Evolutionary conservation across 2,113 vertebrate species (phyloP), one percentile per base, ranked within the genome.

Genomic region (Abramis brama): DNA sequence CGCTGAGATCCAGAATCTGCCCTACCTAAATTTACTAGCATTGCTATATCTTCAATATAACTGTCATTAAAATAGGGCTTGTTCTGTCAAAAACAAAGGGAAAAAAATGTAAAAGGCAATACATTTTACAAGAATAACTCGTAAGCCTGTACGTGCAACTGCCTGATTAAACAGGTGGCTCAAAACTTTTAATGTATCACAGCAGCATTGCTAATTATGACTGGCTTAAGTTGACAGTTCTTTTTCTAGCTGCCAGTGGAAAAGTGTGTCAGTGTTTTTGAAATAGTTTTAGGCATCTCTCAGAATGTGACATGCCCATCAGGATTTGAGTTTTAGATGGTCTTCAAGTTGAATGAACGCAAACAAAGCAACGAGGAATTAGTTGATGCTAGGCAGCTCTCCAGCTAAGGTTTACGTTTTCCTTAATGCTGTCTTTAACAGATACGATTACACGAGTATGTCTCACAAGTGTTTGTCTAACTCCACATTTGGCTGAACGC

Each of bases 381-480:
- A 95, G 92, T 87, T 88, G 89, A 92, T 90, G 92, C 91, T 87
- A 91, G 92, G 93, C 93, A 93, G 90, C 92, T 91, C 93, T 94
- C 94, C 94, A 93, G 93, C 92, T 92, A 94, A 91, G 94, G 91
- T 94, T 95, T 94, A 94, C 90, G 92, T 93, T 94, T 93, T 89
- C 93, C 92, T 93, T 94, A 93, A 94, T 94, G 93, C 93, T 92
- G 94, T 94, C 94, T 92, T 93, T 94, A 93, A 93, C 93, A 93
- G 93, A 95, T 94, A 93, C 93, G 93, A 94, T 94, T 94, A 95
- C 94, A 94, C 90, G 92, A 94, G 93, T 90, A 93, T 90, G 93
- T 93, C 93, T 94, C 91, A 91, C 90, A 93, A 92, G 94, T 92
- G 92, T 93, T 94, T 94, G 93, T 94, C 93, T 94, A 94, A 93